Evolutionary conservation across 2,888 invertebrate genomes (phyloP).

Genomic region (Gastracanthus pulcherrimus): DNA sequence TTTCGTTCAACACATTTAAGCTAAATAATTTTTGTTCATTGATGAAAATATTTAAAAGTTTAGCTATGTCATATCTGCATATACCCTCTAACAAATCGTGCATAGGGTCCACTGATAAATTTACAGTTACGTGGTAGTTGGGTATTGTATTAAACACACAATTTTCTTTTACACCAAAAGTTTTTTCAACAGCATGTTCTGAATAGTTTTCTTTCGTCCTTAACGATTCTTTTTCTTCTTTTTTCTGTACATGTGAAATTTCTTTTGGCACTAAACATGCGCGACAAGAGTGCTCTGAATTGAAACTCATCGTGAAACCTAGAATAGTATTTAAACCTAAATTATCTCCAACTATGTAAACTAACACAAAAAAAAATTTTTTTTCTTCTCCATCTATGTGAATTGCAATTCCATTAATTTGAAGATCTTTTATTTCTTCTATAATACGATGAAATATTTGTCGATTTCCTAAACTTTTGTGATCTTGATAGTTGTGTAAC

Average conservation of each 20-base stretch:
- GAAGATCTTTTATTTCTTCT: constrained; percentile 23
- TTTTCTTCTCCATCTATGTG: not conserved
- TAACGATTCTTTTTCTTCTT: not conserved
- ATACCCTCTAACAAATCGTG: constrained; percentile 14
- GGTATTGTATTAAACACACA: not conserved
- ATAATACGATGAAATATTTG: constrained; percentile 27
- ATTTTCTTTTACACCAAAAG: not conserved
- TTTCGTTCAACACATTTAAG: not conserved
- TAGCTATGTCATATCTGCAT: constrained; percentile 8
- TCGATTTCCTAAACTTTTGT: constrained; percentile 17
- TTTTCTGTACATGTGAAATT: not conserved
- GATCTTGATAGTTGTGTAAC: constrained; percentile 41
- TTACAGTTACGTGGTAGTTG: constrained; percentile 6
- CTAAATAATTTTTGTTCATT: not conserved
- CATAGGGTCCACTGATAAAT: constrained; percentile 1
- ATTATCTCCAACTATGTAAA: constrained; percentile 43
- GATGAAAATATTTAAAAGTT: not conserved
- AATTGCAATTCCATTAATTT: constrained; percentile 30
- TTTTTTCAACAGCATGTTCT: not conserved
- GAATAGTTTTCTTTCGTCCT: not conserved
- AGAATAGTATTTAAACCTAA: constrained; percentile 49
- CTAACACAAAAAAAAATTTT: constrained; percentile 35
- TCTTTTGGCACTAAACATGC: constrained; percentile 30
- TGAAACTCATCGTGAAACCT: constrained; percentile 45
- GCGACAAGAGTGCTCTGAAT: constrained; percentile 38